Evolutionary conservation across 2,888 invertebrate genomes (phyloP), one percentile per base, ranked within the genome.

Genomic region (Noctua pronuba): DNA sequence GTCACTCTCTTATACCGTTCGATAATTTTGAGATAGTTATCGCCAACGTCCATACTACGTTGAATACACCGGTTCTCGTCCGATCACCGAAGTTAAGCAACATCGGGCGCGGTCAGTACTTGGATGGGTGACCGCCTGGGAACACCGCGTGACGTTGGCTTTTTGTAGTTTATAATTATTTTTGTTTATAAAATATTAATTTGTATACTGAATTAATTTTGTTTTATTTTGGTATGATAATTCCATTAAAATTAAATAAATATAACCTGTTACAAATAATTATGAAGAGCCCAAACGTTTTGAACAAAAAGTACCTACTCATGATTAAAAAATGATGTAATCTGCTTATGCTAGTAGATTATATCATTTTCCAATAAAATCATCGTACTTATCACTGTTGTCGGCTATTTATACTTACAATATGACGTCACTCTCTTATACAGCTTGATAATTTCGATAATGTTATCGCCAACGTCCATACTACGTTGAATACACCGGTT

Each of bases 81-180:
- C 95, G 95, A 95, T 95, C 95, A 95, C 95, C 94, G 95, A 94
- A 95, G 95, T 95, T 94, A 95, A 95, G 94, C 95, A 95, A 94
- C 94, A 92, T 95, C 94, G 94, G 95, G 94, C 95, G 93, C 90
- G 92, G 92, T 94, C 93, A 94, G 94, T 94, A 94, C 94, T 94
- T 95, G 93, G 93, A 94, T 94, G 94, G 94, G 94, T 94, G 94
- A 94, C 94, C 93, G 93, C 93, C 92, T 94, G 93, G 93, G 93
- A 94, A 94, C 92, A 94, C 93, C 92, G 88, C 93, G 93, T 94
- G 92, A 88, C 88, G 92, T 93, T 93, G 64, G 81, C 81, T 81
- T 81, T 78, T 79, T 79, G 24, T 1, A 1, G 10, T 73, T 72
- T 28, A 8, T n/a, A n/a, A n/a, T n/a, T 1, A 31, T 18, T 24